Evolutionary conservation across 2,797 vertebrate genomes (phyloP).

Genomic region (Liasis olivaceus): DNA sequence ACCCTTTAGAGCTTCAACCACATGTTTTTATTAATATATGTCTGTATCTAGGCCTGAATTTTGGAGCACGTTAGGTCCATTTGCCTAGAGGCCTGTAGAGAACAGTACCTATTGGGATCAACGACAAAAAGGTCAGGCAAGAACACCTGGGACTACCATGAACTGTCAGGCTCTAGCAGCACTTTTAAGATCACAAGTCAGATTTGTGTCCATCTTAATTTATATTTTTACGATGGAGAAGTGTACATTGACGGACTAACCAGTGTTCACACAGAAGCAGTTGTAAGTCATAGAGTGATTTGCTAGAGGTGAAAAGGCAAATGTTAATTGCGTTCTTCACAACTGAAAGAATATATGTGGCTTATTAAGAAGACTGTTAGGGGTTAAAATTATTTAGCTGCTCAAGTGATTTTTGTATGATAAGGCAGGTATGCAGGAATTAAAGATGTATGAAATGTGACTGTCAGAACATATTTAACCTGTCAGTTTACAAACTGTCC

Average conservation of each 20-base stretch:
- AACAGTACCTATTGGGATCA: background rate
- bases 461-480: background rate
- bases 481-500: background rate
- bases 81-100: background rate
- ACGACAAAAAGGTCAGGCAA: background rate
- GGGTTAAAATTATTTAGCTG: background rate
- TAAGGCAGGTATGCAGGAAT: background rate
- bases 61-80: background rate
- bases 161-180: background rate
- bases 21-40: background rate
- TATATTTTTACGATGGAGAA: background rate
- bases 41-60: background rate
- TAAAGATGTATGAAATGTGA: background rate
- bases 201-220: background rate
- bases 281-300: background rate
- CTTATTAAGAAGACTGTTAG: background rate
- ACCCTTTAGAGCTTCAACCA: background rate
- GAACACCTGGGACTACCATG: background rate
- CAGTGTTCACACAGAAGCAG: background rate
- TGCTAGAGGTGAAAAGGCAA: background rate
- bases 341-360: background rate
- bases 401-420: background rate
- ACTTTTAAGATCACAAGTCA: background rate
- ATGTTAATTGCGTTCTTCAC: background rate
- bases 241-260: background rate